Conservation (phyloP, 2,888 invertebrate genomes). For the Scaptomyza cyrtandrae region DNA sequence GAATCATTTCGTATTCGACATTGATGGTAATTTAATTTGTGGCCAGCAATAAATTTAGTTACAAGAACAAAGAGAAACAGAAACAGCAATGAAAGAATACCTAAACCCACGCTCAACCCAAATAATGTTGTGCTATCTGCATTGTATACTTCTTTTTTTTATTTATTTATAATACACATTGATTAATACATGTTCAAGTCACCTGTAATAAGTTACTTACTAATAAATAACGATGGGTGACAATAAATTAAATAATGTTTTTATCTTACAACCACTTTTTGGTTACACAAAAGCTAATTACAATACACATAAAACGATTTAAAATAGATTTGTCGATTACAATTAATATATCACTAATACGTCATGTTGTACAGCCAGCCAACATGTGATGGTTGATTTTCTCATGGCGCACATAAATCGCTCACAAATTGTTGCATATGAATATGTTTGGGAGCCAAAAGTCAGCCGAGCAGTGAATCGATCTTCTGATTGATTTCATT, state of each 20-base stretch:
- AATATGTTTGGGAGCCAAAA: conserved; percentile 34
- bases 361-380: conserved; percentile 50
- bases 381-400: conserved; percentile 55
- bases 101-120: not conserved
- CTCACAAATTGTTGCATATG: conserved; percentile 9
- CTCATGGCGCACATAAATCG: conserved; percentile 22
- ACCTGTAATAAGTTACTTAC: too few species aligned
- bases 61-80: conserved; percentile 12
- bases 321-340: conserved; percentile 65
- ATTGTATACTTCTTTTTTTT: too few species aligned
- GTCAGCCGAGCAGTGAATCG: conserved; percentile 38
- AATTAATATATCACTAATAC: conserved; percentile 58
- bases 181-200: not conserved
- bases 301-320: conserved; percentile 56
- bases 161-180: not conserved
- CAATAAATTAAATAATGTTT: too few species aligned
- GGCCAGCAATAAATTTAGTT: conserved; percentile 34
- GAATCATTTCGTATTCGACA: conserved; percentile 45
- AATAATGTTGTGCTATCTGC: not conserved
- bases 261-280: too few species aligned
- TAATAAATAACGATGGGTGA: too few species aligned
- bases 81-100: conserved; percentile 6
- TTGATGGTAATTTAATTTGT: conserved; percentile 59
- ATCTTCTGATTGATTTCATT: conserved; percentile 53
- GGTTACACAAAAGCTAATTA: not conserved